Evolutionary conservation across 2,888 invertebrate species (phyloP).

Genomic region (Trissoscelio sp.): DNA sequence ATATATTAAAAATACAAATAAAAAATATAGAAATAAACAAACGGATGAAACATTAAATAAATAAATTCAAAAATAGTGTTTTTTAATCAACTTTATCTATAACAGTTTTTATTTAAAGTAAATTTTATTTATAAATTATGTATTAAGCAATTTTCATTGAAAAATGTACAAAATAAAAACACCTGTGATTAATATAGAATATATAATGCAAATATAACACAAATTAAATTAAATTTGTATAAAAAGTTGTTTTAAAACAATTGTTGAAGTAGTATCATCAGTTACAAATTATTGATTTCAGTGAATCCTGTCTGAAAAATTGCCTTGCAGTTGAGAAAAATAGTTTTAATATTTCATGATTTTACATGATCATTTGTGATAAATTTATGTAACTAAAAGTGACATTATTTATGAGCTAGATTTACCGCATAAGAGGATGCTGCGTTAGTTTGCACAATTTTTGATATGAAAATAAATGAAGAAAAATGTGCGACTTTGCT

Average conservation of each 20-base stretch:
- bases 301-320: not conserved
- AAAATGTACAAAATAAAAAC: too few species aligned
- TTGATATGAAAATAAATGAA: slow-evolving; percentile 22
- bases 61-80: too few species aligned
- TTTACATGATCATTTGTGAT: slow-evolving; percentile 14
- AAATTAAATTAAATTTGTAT: not conserved
- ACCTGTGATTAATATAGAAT: too few species aligned
- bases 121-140: too few species aligned
- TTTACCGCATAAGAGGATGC: not conserved
- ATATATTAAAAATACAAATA: too few species aligned
- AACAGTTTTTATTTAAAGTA: too few species aligned
- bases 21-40: too few species aligned
- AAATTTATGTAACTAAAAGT: slow-evolving; percentile 29
- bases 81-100: too few species aligned
- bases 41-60: too few species aligned
- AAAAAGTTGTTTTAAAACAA: not conserved
- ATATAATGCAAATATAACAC: not conserved
- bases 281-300: slow-evolving; percentile 2
- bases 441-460: slow-evolving; percentile 10
- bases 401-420: slow-evolving; percentile 5
- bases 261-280: not conserved
- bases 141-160: too few species aligned
- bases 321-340: slow-evolving; percentile 3
- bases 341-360: slow-evolving; percentile 20
- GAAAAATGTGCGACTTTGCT: not conserved